Evolutionary conservation across 2,113 vertebrate genomes (phyloP).

Genomic region (Notarius lentiginosus): DNA sequence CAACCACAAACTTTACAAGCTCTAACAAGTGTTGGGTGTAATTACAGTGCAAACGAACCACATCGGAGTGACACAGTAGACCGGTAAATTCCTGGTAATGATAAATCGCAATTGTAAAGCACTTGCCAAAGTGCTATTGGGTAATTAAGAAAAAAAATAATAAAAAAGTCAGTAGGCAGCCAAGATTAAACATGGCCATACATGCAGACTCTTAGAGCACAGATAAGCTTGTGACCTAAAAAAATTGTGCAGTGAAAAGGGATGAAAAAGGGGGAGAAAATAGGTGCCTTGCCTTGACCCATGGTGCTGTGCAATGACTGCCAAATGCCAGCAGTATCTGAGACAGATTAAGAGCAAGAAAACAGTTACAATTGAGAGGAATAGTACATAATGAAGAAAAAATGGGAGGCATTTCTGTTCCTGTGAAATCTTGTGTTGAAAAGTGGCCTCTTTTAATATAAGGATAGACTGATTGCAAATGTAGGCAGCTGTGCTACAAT

Average conservation of each 20-base stretch:
- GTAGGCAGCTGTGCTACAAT: neutral
- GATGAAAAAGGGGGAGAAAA: neutral
- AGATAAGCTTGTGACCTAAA: conserved; percentile 55
- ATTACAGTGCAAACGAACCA: conserved; percentile 25
- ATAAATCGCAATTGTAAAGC: conserved; percentile 63
- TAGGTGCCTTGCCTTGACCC: conserved; percentile 27
- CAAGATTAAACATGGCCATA: conserved; percentile 63
- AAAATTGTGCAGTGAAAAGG: conserved; percentile 6
- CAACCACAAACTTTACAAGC: conserved; percentile 28
- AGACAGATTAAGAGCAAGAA: conserved; percentile 6
- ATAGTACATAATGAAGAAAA: neutral
- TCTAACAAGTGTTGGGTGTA: conserved; percentile 21
- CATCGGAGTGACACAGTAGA: conserved; percentile 34
- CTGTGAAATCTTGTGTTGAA: neutral
- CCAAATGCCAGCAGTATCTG: conserved; percentile 33
- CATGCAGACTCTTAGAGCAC: conserved; percentile 56
- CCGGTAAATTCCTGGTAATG: conserved; percentile 58
- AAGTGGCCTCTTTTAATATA: neutral
- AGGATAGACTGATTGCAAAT: neutral
- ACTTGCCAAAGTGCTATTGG: conserved; percentile 65
- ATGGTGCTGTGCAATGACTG: conserved; percentile 19
- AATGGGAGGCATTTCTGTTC: neutral
- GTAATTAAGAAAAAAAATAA: conserved; percentile 64
- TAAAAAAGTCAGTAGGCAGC: conserved; percentile 62
- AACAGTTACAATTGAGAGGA: conserved; percentile 18